These are phyloP conservation scores for Leuctra nigra DNA, from an alignment of 2,888 invertebrate species.

Conservation along the genomic window DNA sequence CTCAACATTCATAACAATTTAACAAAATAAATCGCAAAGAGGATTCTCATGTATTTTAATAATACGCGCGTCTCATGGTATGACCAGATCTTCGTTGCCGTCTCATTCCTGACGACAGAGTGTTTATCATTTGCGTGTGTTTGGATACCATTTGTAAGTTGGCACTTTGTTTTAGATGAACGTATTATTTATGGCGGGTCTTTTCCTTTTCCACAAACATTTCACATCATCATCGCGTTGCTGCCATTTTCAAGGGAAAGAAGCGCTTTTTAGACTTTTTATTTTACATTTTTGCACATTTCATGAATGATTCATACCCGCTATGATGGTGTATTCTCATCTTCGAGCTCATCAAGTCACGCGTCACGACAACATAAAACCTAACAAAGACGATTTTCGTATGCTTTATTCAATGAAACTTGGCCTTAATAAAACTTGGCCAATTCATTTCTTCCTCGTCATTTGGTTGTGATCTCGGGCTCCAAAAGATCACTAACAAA, in stretches of 20 bases:
- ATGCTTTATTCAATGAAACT: conserved; percentile 6
- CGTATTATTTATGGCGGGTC: conserved; percentile 6
- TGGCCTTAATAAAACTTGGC: background rate
- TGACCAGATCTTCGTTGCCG: too few relatives aligned
- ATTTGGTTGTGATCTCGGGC: background rate
- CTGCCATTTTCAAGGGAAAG: conserved; percentile 2
- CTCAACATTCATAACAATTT: too few relatives aligned
- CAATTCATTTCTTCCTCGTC: conserved; percentile 1
- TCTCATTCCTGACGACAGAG: too few relatives aligned
- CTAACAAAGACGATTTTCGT: background rate
- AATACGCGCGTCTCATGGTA: too few relatives aligned
- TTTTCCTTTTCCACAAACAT: conserved; percentile 1
- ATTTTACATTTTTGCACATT: background rate
- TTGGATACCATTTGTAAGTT: background rate
- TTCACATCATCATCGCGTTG: conserved; percentile 4
- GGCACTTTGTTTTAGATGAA: background rate
- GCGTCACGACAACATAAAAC: conserved; percentile 1
- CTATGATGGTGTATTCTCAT: conserved; percentile 3
- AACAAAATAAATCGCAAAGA: too few relatives aligned
- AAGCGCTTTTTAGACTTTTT: background rate
- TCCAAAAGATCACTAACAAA: too few relatives aligned
- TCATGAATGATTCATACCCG: conserved; percentile 3
- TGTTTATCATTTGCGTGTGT: too few relatives aligned
- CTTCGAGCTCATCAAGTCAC: conserved; percentile 5
- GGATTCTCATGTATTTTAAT: too few relatives aligned